Conservation (phyloP, 2,888 invertebrate species). For the Crocallis elinguaria region DNA sequence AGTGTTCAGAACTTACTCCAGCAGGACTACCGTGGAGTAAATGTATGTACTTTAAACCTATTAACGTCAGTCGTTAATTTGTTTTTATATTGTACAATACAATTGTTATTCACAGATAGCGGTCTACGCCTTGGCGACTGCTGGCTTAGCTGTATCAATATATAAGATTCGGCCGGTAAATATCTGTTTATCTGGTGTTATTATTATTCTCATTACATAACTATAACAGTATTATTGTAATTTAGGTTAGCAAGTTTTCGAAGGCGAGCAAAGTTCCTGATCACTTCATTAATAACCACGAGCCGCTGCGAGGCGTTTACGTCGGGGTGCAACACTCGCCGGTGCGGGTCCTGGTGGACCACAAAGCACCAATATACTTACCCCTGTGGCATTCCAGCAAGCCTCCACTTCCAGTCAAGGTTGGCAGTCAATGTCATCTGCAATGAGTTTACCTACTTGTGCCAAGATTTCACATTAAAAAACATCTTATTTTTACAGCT, state of each 20-base stretch:
- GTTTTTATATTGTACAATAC: no score
- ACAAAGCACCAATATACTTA: constrained; percentile 82
- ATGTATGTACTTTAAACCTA: constrained; percentile 63
- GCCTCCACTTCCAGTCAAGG: constrained; percentile 82
- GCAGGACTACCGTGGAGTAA: constrained; percentile 78
- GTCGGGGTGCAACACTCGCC: constrained; percentile 81
- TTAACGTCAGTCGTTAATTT: no score
- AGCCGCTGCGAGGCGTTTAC: constrained; percentile 79
- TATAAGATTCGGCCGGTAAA: constrained; percentile 86
- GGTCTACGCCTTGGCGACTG: constrained; percentile 84
- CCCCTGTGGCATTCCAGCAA: constrained; percentile 80
- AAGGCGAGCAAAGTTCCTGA: constrained; percentile 84
- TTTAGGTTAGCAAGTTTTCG: constrained; percentile 86
- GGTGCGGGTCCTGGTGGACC: constrained; percentile 80
- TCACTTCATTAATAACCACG: constrained; percentile 81
- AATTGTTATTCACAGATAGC: constrained; percentile 77
- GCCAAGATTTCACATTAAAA: constrained; percentile 38
- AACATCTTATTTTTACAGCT: constrained; percentile 58
- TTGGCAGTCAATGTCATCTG: constrained; percentile 44
- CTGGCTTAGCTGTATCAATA: constrained; percentile 82
- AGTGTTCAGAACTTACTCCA: constrained; percentile 65
- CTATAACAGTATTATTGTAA: constrained; percentile 46
- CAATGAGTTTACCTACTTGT: constrained; percentile 22
- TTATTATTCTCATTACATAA: constrained; percentile 66
- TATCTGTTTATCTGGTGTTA: constrained; percentile 40